Evolutionary conservation across 2,113 vertebrate species (phyloP).

Genomic region (Prunella himalayana): DNA sequence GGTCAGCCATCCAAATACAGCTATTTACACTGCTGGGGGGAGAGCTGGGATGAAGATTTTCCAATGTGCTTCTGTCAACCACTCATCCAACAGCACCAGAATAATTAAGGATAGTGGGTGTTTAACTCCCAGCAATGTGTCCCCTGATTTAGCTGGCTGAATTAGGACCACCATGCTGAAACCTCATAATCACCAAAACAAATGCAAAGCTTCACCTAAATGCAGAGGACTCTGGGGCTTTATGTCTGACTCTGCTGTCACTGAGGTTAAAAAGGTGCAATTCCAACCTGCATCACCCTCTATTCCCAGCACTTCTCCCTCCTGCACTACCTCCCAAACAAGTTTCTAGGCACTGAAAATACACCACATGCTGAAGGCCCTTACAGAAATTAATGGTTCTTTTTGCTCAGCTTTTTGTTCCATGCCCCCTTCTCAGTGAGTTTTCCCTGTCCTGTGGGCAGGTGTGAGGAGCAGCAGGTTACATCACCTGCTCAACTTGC

Average conservation of each 20-base stretch:
- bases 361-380: background rate
- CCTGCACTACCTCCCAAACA: background rate
- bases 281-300: background rate
- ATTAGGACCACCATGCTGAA: background rate
- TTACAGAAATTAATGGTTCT: background rate
- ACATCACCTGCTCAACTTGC: background rate
- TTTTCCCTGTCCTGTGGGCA: background rate
- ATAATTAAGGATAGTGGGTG: background rate
- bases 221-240: background rate
- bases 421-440: background rate
- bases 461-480: background rate
- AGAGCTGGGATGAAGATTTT: background rate
- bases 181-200: background rate
- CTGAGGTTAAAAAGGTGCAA: background rate
- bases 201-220: background rate
- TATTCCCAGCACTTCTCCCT: background rate
- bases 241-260: background rate
- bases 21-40: background rate
- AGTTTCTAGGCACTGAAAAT: background rate
- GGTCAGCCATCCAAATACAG: background rate
- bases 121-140: background rate
- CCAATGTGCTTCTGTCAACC: background rate
- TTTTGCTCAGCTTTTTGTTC: background rate
- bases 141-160: background rate
- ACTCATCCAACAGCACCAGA: background rate